Conservation (phyloP, 2,888 invertebrate genomes). For the Diarsia mendica region DNA sequence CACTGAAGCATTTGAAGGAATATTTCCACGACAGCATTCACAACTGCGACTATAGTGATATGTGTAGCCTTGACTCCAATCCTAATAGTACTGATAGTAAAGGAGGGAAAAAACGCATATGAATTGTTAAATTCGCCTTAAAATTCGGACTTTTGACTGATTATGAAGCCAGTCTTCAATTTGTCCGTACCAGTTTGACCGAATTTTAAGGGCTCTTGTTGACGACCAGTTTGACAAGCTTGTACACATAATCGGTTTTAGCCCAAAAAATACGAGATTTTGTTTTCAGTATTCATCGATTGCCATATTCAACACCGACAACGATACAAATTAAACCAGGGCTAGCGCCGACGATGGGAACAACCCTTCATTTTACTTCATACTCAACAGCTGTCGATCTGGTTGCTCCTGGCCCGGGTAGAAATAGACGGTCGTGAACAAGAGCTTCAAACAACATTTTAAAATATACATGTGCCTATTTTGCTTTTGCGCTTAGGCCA, state of each 20-base stretch:
- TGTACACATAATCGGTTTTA: background rate
- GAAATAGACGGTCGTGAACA: background rate
- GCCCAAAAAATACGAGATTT: background rate
- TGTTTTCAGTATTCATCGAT: background rate
- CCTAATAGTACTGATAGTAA: conserved; percentile 16
- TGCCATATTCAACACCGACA: background rate
- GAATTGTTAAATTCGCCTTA: background rate
- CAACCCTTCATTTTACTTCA: background rate
- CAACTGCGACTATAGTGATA: conserved; percentile 92
- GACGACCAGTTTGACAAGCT: background rate
- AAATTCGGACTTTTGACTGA: background rate
- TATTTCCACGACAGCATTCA: conserved; percentile 91
- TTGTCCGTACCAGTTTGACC: background rate
- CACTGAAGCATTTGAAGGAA: conserved; percentile 89
- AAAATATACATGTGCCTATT: background rate
- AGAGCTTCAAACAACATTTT: background rate
- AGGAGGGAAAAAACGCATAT: background rate
- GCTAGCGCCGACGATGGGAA: background rate
- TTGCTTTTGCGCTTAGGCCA: background rate
- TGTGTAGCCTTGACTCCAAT: conserved; percentile 88
- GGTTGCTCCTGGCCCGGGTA: background rate
- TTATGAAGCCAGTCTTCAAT: background rate
- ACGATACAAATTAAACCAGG: background rate
- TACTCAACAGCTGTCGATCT: background rate
- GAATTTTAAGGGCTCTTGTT: background rate